Conservation (phyloP, 2,797 vertebrate species). For the Serranus cabrilla region DNA sequence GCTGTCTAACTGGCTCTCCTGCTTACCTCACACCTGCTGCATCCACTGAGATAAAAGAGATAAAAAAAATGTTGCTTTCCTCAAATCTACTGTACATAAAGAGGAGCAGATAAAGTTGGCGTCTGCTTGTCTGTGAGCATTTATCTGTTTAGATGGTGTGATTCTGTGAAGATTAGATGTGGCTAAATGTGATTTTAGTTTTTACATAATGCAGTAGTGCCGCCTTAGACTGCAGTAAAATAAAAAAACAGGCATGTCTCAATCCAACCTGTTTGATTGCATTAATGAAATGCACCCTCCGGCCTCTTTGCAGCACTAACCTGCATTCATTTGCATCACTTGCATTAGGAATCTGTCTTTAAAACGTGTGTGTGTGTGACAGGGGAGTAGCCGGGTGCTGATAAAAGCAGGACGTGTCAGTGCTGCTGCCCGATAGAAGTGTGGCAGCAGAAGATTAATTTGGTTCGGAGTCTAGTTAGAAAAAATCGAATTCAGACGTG, state of each 20-base stretch:
- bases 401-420: slow-evolving; percentile 17
- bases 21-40: slow-evolving; percentile 22
- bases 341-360: slow-evolving; percentile 22
- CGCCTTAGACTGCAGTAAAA: slow-evolving; percentile 7
- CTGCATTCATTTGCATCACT: slow-evolving; percentile 35
- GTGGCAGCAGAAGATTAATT: slow-evolving; percentile 42
- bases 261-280: slow-evolving; percentile 5
- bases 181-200: neutral
- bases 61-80: neutral
- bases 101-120: neutral
- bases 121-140: neutral
- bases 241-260: neutral
- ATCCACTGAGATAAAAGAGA: slow-evolving; percentile 1
- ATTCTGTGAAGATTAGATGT: neutral
- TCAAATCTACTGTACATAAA: neutral
- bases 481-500: slow-evolving; percentile 57
- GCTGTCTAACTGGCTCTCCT: slow-evolving; percentile 16
- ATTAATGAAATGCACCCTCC: slow-evolving; percentile 16
- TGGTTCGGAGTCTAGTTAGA: slow-evolving; percentile 27
- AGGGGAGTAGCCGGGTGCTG: slow-evolving; percentile 1
- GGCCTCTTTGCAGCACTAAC: slow-evolving; percentile 20
- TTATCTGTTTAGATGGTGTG: neutral
- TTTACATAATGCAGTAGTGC: neutral
- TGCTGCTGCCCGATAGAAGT: slow-evolving; percentile 21
- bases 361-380: slow-evolving; percentile 15